Evolutionary conservation across 2,888 invertebrate species (phyloP).

Genomic region (Coremacera marginata): DNA sequence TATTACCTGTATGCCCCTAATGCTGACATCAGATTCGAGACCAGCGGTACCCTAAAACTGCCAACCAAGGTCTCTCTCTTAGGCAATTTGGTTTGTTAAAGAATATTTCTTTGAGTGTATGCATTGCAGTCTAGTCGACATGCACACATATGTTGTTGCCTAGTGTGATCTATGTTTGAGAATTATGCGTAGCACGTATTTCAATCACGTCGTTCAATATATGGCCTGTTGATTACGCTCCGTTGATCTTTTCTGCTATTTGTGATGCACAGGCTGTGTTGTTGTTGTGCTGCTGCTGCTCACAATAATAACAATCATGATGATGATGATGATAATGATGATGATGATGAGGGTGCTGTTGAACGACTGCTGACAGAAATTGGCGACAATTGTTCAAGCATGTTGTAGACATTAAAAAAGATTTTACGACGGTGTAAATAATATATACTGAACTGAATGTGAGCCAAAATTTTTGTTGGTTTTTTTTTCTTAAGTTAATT

Average conservation of each 20-base stretch:
- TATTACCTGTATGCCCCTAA: no score
- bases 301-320: background rate
- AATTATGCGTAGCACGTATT: conserved; percentile 33
- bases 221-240: conserved; percentile 21
- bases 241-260: conserved; percentile 17
- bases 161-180: background rate
- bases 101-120: no score
- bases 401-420: background rate
- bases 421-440: no score
- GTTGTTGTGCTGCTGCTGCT: background rate
- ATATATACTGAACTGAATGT: background rate
- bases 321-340: background rate
- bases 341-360: background rate
- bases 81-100: no score
- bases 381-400: conserved; percentile 14
- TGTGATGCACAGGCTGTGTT: background rate
- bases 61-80: no score
- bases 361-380: conserved; percentile 22
- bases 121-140: background rate
- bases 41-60: no score
- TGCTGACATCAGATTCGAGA: no score
- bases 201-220: conserved; percentile 29
- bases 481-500: background rate
- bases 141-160: background rate
- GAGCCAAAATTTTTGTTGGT: background rate